Percentiles rank a stretch among this genome's conserved stretches.
Conservation (phyloP, 2,888 invertebrate genomes). For the Liopterus haemorrhoidalis region DNA sequence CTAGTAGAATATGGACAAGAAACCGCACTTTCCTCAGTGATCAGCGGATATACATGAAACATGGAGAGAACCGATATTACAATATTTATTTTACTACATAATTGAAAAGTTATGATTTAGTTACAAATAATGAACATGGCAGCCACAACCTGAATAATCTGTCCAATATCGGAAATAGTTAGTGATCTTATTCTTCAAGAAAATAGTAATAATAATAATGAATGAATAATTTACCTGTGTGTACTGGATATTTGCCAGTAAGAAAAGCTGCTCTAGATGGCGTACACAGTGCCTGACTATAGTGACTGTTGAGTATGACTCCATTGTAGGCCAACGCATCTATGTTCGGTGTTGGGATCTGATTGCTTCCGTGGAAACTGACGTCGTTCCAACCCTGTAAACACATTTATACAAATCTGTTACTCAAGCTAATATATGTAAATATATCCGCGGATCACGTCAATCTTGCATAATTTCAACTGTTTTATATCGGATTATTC, state of each 20-base stretch:
- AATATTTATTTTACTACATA: too few species aligned
- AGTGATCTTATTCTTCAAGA: background rate
- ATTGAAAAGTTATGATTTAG: too few species aligned
- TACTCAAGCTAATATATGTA: too few species aligned
- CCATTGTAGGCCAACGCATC: slow-evolving; percentile 82
- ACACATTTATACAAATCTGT: slow-evolving; percentile 24
- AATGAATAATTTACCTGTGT: slow-evolving; percentile 55
- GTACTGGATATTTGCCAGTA: slow-evolving; percentile 84
- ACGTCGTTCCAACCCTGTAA: slow-evolving; percentile 88
- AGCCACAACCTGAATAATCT: background rate
- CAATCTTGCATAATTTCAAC: too few species aligned
- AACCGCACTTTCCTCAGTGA: too few species aligned
- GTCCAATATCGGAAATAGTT: background rate
- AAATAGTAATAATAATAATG: background rate
- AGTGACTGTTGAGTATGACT: slow-evolving; percentile 80
- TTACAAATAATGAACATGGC: too few species aligned
- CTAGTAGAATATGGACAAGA: too few species aligned
- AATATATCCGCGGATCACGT: too few species aligned
- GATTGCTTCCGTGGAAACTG: slow-evolving; percentile 81
- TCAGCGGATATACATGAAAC: too few species aligned
- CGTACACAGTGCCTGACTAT: slow-evolving; percentile 81
- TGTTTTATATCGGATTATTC: too few species aligned
- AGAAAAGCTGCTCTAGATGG: slow-evolving; percentile 78
- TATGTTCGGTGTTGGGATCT: slow-evolving; percentile 87
- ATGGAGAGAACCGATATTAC: too few species aligned